Evolutionary conservation across 2,113 vertebrate genomes (phyloP), one percentile per base, ranked within the genome.

Genomic region (Nycticebus coucang): DNA sequence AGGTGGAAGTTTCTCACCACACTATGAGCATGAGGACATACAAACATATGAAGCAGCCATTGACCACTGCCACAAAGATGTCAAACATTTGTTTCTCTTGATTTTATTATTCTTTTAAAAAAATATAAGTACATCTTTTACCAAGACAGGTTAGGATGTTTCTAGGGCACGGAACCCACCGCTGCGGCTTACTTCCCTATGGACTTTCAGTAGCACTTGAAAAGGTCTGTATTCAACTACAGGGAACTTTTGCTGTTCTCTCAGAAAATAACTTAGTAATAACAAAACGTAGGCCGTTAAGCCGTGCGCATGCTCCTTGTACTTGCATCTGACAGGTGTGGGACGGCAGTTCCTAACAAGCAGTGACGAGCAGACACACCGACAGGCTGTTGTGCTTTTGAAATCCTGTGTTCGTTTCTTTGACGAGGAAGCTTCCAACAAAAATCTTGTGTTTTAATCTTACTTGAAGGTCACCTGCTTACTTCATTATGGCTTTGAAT

Each of bases 41-140:
- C 59, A 71, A 30, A 33, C 22, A 55, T 11, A 41, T 1, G 30
- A 24, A 6, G 35, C 24, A 22, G 10, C 37, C 28, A 85, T 30
- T 55, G 30, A 79, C 30, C 8, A 84, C 22, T 26, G 30, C 53
- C 89, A 88, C 10, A 53, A 75, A 69, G 60, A 59, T 88, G 93
- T 59, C n/a, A 4, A 89, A 94, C 64, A 75, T n/a, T 37, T 45
- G 35, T 86, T 92, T 93, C 83, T 96, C 90, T 94, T 81, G 53
- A 12, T 92, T 84, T 84, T 97, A 97, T 93, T 4, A 4, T 53
- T 37, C 33, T 82, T 92, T 97, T 97, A 4, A 93, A 98, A 98
- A 98, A 97, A 96, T 96, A 97, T 24, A 97, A 93, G 30, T 37
- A 62, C 87, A 77, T 93, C 79, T 93, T 97, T 97, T 15, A 85